A percentile compares a stretch with the other conserved stretches of the same genome.
phyloP scores from a whole-genome alignment of 1,140 invertebrate species.

The Drosophila nannoptera region DNA sequence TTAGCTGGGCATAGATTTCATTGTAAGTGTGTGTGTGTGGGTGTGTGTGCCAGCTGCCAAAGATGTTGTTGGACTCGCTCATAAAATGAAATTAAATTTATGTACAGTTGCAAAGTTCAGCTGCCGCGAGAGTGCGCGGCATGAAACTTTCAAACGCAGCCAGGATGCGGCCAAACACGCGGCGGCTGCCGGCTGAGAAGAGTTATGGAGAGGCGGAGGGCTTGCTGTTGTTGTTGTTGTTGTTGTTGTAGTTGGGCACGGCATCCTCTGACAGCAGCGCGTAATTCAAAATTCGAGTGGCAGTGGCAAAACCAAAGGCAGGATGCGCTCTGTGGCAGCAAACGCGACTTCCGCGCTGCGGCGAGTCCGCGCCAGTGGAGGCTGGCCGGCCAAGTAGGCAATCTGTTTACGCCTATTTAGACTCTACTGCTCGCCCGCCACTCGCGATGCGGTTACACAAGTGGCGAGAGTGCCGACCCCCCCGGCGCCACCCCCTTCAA shows the following conservation, averaged over 20 bases:
- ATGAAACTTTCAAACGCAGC: constrained; percentile 69
- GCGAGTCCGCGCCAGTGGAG: constrained; percentile 4
- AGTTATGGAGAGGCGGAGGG: neutral
- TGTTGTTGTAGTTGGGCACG: neutral
- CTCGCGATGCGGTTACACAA: constrained; percentile 37
- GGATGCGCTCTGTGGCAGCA: constrained; percentile 56
- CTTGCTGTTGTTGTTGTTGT: too few relatives aligned
- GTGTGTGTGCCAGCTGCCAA: constrained; percentile 46
- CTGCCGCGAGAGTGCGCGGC: constrained; percentile 30
- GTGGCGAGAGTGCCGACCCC: constrained; percentile 2
- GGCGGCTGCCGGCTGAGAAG: neutral
- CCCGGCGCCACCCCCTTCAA: too few relatives aligned
- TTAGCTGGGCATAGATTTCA: constrained; percentile 50
- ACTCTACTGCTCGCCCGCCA: constrained; percentile 38
- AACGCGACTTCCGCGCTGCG: constrained; percentile 65
- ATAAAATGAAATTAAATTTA: constrained; percentile 77
- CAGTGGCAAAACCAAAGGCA: constrained; percentile 61
- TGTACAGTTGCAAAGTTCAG: constrained; percentile 72
- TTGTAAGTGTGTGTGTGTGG: constrained; percentile 14
- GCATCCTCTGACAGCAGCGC: constrained; percentile 30
- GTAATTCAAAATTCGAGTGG: constrained; percentile 77
- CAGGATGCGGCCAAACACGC: constrained; percentile 70
- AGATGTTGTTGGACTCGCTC: constrained; percentile 59
- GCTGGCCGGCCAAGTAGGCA: constrained; percentile 30
- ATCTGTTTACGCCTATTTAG: constrained; percentile 69